Conservation (phyloP, 1,140 invertebrate species). For the Lepeophtheirus salmonis region DNA sequence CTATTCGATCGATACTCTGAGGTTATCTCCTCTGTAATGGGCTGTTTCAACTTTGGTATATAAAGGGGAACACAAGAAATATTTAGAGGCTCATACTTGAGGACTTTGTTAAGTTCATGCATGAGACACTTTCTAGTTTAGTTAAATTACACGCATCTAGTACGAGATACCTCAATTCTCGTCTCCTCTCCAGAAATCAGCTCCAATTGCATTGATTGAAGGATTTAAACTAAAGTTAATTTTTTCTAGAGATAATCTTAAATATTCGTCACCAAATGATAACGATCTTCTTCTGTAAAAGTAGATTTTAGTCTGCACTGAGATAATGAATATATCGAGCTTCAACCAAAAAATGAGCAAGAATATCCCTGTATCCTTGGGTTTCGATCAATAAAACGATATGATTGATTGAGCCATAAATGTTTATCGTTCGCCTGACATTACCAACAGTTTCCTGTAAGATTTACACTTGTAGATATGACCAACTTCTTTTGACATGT, state of each 20-base stretch:
- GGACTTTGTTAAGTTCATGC: slow-evolving; percentile 49
- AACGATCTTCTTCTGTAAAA: neutral
- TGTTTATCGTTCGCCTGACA: slow-evolving; percentile 65
- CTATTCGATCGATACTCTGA: neutral
- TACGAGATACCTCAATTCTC: slow-evolving; percentile 57
- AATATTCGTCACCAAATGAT: neutral
- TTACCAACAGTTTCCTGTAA: slow-evolving; percentile 75
- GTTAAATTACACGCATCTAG: slow-evolving; percentile 70
- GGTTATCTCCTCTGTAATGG: neutral
- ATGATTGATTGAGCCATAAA: slow-evolving; percentile 72
- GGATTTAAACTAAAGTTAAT: neutral
- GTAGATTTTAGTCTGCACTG: too few relatives aligned
- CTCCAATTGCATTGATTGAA: neutral
- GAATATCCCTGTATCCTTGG: slow-evolving; percentile 40
- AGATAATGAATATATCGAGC: too few relatives aligned
- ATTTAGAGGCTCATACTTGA: slow-evolving; percentile 68
- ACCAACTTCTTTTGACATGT: slow-evolving; percentile 47
- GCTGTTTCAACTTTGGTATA: slow-evolving; percentile 28
- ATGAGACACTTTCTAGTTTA: slow-evolving; percentile 71
- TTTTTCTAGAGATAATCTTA: neutral
- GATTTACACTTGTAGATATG: slow-evolving; percentile 68
- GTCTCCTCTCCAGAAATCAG: neutral
- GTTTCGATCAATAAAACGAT: slow-evolving; percentile 63
- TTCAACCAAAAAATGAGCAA: slow-evolving; percentile 25
- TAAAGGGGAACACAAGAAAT: slow-evolving; percentile 72